phyloP scores from a whole-genome alignment of 2,888 invertebrate genomes.

The Dichetophora obliterata region DNA sequence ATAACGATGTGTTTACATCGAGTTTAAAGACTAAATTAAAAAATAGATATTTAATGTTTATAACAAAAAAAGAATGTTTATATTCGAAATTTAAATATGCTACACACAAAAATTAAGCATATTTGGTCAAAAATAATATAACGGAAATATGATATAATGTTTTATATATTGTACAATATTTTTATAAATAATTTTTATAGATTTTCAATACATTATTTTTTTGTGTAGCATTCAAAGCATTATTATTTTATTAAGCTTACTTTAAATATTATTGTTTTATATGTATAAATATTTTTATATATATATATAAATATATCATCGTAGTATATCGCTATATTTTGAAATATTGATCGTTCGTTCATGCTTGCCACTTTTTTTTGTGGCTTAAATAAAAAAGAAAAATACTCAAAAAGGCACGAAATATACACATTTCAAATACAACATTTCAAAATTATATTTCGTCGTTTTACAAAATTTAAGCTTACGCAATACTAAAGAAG shows the following conservation, averaged over 20 bases:
- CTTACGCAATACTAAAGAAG: too few relatives aligned
- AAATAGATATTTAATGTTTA: too few relatives aligned
- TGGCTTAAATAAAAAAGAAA: not conserved
- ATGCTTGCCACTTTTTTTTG: not conserved
- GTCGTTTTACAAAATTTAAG: not conserved
- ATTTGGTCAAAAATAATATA: too few relatives aligned
- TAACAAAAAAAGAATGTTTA: too few relatives aligned
- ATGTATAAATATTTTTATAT: too few relatives aligned
- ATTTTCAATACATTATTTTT: not conserved
- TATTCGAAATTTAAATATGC: too few relatives aligned
- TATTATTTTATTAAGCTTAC: too few relatives aligned
- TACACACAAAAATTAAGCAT: too few relatives aligned
- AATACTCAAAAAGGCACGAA: constrained; percentile 23
- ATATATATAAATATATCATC: not conserved
- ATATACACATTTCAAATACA: not conserved
- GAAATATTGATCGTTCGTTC: constrained; percentile 16
- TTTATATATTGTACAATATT: not conserved
- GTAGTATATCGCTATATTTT: not conserved
- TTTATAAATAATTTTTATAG: not conserved
- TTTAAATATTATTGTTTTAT: not conserved
- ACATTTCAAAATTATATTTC: not conserved
- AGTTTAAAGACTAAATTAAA: too few relatives aligned
- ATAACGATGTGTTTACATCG: too few relatives aligned
- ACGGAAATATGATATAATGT: not conserved
- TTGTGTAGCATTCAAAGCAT: not conserved